Evolutionary conservation across 2,888 invertebrate species (phyloP).

Genomic region (Fabriciana adippe): DNA sequence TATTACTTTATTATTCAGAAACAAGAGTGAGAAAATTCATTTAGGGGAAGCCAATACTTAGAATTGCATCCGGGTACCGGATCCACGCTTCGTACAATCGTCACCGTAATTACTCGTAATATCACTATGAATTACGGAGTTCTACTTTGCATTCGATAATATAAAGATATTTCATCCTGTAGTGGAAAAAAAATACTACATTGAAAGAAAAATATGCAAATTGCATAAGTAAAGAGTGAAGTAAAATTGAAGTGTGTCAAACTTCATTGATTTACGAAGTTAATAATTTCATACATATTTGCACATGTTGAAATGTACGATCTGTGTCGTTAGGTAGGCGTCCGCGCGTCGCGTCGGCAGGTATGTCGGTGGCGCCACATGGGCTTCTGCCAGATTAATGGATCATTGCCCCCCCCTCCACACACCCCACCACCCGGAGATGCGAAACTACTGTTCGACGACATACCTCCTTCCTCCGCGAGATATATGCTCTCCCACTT

Average conservation of each 20-base stretch:
- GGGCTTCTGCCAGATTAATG: constrained; percentile 92
- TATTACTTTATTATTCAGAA: too few species aligned
- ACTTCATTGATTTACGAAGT: constrained; percentile 30
- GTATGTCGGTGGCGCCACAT: constrained; percentile 86
- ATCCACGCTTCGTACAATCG: constrained; percentile 44
- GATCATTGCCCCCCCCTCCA: constrained; percentile 89
- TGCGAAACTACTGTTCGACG: constrained; percentile 75
- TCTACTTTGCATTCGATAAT: neutral
- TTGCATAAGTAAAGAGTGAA: neutral
- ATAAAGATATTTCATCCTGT: too few species aligned
- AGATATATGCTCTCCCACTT: constrained; percentile 68
- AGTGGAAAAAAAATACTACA: neutral
- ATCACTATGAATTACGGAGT: neutral
- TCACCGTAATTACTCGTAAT: constrained; percentile 26
- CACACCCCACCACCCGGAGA: constrained; percentile 70
- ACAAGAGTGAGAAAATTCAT: neutral
- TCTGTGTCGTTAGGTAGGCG: constrained; percentile 77
- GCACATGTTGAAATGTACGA: constrained; percentile 66
- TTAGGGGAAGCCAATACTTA: constrained; percentile 64
- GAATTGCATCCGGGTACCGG: constrained; percentile 66
- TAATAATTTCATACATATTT: constrained; percentile 46
- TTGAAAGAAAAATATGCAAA: neutral
- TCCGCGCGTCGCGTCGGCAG: constrained; percentile 78
- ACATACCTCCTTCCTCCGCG: constrained; percentile 66
- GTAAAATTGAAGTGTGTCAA: neutral